phyloP scores from a whole-genome alignment of 1,140 invertebrate species.

The Rhagoletis pomonella region DNA sequence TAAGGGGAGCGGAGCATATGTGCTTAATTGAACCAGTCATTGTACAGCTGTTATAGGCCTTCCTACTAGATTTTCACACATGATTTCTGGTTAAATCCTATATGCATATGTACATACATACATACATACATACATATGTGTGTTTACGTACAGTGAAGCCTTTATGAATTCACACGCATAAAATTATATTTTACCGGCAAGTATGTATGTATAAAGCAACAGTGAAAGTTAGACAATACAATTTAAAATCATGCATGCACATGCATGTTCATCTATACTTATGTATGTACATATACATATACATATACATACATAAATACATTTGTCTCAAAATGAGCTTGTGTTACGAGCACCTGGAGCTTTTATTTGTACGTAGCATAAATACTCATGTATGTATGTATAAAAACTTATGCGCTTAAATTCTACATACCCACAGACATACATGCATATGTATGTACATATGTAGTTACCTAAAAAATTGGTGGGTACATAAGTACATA shows the following conservation, averaged over 20 bases:
- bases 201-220: no score
- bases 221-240: slow-evolving; percentile 38
- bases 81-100: background rate
- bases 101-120: background rate
- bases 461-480: no score
- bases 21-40: slow-evolving; percentile 91
- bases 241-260: slow-evolving; percentile 3
- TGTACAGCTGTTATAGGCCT: slow-evolving; percentile 85
- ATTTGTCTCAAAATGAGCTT: background rate
- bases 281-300: background rate
- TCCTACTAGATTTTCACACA: background rate
- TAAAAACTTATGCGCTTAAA: no score
- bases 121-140: background rate
- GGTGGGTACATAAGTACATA: no score
- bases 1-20: slow-evolving; percentile 96
- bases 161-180: background rate
- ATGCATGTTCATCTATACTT: background rate
- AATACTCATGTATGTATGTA: no score
- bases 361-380: no score
- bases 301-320: background rate
- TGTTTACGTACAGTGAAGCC: background rate
- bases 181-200: background rate
- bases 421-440: background rate
- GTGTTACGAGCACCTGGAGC: no score
- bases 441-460: background rate